These are phyloP conservation scores for Drosophila quadrilineata DNA, from an alignment of 1,140 invertebrate genomes.

Conservation along the genomic window DNA sequence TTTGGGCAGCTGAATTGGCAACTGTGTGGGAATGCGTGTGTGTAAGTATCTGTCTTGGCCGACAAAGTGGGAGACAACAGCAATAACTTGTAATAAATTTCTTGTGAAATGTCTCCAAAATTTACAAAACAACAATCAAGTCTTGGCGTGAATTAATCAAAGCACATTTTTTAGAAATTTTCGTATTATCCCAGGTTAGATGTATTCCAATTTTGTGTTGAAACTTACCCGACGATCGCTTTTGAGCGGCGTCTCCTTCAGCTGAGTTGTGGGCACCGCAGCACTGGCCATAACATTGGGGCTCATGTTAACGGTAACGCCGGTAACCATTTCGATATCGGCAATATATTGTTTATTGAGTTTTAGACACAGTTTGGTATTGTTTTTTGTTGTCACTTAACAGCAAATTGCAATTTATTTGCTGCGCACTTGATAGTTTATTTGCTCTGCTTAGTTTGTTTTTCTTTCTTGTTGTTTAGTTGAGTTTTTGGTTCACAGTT, in stretches of 20 bases:
- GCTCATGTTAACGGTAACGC: conserved; percentile 71
- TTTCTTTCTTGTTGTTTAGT: conserved; percentile 12
- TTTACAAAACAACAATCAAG: too few species aligned
- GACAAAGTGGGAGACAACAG: conserved; percentile 34
- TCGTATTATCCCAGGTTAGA: conserved; percentile 17
- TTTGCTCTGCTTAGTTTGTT: conserved; percentile 15
- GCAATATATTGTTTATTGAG: conserved; percentile 64
- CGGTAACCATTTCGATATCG: conserved; percentile 77
- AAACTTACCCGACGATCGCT: conserved; percentile 81
- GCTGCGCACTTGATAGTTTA: conserved; percentile 39
- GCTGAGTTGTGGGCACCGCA: conserved; percentile 57
- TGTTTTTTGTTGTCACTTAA: conserved; percentile 33
- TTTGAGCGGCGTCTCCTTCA: conserved; percentile 73
- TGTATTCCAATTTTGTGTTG: neutral
- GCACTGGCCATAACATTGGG: conserved; percentile 69
- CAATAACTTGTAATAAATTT: conserved; percentile 20
- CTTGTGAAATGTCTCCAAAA: neutral
- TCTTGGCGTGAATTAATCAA: too few species aligned
- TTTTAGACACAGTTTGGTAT: conserved; percentile 67
- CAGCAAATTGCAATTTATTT: conserved; percentile 52
- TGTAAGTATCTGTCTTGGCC: neutral
- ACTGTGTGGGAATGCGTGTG: conserved; percentile 11
- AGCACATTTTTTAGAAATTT: neutral
- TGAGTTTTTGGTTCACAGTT: conserved; percentile 33
- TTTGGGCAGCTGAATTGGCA: conserved; percentile 59